A percentile compares a stretch with the other conserved stretches of the same genome.
These are phyloP conservation scores for Achlya flavicornis DNA, from an alignment of 2,888 invertebrate species.

Conservation along the genomic window DNA sequence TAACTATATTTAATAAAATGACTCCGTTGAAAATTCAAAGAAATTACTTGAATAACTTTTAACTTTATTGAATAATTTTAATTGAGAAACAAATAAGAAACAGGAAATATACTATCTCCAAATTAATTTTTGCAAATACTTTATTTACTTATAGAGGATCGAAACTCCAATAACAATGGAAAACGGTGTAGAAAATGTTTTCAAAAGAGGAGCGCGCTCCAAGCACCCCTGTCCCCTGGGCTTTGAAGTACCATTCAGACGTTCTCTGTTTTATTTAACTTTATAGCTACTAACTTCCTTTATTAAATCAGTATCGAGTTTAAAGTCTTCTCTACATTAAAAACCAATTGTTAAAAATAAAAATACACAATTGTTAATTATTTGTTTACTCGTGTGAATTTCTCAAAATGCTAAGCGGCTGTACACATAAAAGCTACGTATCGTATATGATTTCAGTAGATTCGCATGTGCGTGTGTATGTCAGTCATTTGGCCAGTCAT, in stretches of 20 bases:
- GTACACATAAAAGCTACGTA: no score
- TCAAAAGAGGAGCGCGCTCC: conserved; percentile 31
- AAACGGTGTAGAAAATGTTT: conserved; percentile 39
- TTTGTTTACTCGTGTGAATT: no score
- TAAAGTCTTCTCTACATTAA: not conserved
- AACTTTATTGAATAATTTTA: no score
- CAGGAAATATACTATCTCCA: not conserved
- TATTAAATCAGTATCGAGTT: not conserved
- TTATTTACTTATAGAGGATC: conserved; percentile 29
- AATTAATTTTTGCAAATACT: conserved; percentile 30
- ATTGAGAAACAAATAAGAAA: not conserved
- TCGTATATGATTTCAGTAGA: not conserved
- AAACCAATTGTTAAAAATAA: not conserved
- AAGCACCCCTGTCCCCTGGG: conserved; percentile 32
- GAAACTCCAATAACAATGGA: conserved; percentile 43
- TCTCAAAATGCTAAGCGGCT: no score
- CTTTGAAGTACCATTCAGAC: conserved; percentile 28
- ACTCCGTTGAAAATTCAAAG: not conserved
- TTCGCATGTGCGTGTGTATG: not conserved
- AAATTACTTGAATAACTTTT: no score
- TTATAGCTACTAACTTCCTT: not conserved
- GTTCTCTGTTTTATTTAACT: conserved; percentile 9
- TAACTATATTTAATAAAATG: no score
- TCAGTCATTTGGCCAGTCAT: no score
- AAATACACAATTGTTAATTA: not conserved